Percentiles rank a stretch among this genome's conserved stretches.
Conservation (phyloP, 2,888 invertebrate genomes). For the Chorisops tibialis region DNA sequence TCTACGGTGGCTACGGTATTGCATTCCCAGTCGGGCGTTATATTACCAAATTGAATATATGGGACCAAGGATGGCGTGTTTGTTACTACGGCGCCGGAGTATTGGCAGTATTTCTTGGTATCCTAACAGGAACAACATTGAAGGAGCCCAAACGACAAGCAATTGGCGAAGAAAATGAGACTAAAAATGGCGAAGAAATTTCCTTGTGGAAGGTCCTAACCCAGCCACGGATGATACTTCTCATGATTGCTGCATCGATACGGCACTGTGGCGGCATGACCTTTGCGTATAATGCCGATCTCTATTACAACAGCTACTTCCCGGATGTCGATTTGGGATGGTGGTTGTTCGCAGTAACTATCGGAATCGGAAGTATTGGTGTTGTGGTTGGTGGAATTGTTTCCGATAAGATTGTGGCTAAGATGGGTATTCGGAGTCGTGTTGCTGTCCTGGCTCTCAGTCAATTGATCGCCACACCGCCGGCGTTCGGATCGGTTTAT, state of each 20-base stretch:
- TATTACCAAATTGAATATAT: constrained; percentile 69
- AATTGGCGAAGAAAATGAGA: constrained; percentile 63
- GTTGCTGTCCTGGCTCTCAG: constrained; percentile 77
- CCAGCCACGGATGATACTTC: constrained; percentile 73
- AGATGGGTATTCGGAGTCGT: constrained; percentile 79
- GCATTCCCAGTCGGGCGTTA: constrained; percentile 90
- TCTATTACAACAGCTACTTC: constrained; percentile 84
- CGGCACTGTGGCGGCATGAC: constrained; percentile 88
- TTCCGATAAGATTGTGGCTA: constrained; percentile 82
- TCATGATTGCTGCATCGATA: constrained; percentile 83
- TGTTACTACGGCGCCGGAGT: constrained; percentile 79
- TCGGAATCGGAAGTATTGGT: constrained; percentile 71
- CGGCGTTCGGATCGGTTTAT: constrained; percentile 81
- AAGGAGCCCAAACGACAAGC: constrained; percentile 72
- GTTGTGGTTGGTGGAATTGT: constrained; percentile 70
- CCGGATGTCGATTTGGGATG: constrained; percentile 86
- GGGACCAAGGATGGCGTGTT: constrained; percentile 77
- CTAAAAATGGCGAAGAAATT: constrained; percentile 55
- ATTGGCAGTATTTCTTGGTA: constrained; percentile 67
- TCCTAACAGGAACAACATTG: constrained; percentile 70
- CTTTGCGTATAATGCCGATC: constrained; percentile 87
- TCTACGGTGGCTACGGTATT: constrained; percentile 90
- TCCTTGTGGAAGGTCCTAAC: constrained; percentile 73
- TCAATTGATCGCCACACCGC: constrained; percentile 78
- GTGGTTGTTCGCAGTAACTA: constrained; percentile 86